Conservation (phyloP, 2,888 invertebrate genomes). For the Pammene aurita region DNA sequence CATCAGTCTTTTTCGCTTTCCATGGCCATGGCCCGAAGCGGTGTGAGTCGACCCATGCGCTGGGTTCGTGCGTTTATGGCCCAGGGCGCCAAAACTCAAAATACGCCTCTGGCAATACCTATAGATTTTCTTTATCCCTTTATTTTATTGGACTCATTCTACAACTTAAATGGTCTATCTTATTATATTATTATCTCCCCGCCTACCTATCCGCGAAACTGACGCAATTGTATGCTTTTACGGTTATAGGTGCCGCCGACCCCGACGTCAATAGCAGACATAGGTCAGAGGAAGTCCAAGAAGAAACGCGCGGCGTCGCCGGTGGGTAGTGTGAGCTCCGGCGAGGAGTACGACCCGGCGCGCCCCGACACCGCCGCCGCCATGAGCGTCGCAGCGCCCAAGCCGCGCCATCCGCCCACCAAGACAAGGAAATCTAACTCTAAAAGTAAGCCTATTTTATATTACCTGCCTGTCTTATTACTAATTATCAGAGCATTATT, state of each 20-base stretch:
- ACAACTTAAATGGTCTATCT: too few relatives aligned
- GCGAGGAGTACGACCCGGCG: slow-evolving; percentile 77
- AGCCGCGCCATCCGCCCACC: slow-evolving; percentile 65
- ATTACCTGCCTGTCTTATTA: background rate
- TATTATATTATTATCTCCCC: too few relatives aligned
- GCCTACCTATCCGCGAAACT: too few relatives aligned
- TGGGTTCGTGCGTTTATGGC: too few relatives aligned
- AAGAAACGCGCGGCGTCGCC: slow-evolving; percentile 75
- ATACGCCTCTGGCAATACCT: too few relatives aligned
- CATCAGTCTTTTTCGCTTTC: too few relatives aligned
- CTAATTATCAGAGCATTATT: too few relatives aligned
- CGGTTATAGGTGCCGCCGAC: slow-evolving; percentile 63
- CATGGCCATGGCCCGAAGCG: too few relatives aligned
- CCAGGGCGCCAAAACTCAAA: too few relatives aligned
- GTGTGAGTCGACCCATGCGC: too few relatives aligned
- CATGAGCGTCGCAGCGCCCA: slow-evolving; percentile 74
- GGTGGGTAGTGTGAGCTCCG: slow-evolving; percentile 72
- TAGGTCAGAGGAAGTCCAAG: slow-evolving; percentile 75
- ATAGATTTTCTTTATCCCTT: too few relatives aligned
- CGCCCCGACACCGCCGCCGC: slow-evolving; percentile 70
- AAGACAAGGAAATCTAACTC: slow-evolving; percentile 65
- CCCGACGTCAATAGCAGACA: slow-evolving; percentile 68
- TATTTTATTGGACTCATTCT: too few relatives aligned
- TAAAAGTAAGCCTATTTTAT: slow-evolving; percentile 60
- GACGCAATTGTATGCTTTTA: background rate